Conservation (phyloP, 2,797 vertebrate genomes). For the Megalops cyprinoides region DNA sequence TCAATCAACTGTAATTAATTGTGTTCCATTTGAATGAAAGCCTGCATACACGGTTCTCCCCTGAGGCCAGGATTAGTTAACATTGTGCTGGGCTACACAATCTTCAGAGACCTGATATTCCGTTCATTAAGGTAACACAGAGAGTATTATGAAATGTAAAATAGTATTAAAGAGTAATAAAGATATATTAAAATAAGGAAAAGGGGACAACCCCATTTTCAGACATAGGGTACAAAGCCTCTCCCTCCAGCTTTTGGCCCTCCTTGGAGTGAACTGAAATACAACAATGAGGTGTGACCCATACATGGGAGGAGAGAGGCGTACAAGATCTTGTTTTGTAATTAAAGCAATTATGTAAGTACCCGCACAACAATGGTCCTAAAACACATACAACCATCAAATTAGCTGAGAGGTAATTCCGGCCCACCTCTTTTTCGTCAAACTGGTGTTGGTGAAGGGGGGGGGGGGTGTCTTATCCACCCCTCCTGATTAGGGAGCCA, state of each 20-base stretch:
- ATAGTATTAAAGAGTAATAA: background rate
- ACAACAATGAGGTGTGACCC: background rate
- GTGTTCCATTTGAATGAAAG: background rate
- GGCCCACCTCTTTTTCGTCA: slow-evolving; percentile 40
- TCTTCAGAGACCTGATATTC: background rate
- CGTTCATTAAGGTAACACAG: too few relatives aligned
- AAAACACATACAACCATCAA: slow-evolving; percentile 65
- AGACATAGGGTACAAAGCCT: background rate
- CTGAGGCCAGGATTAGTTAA: background rate
- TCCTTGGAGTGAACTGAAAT: background rate
- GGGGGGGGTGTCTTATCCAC: slow-evolving; percentile 50
- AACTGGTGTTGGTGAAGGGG: slow-evolving; percentile 32
- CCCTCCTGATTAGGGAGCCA: slow-evolving; percentile 74
- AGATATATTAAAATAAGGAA: background rate
- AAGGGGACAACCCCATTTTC: background rate
- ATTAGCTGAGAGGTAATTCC: slow-evolving; percentile 57
- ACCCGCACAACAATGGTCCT: slow-evolving; percentile 68
- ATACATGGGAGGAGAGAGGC: slow-evolving; percentile 47
- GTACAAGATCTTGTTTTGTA: slow-evolving; percentile 62
- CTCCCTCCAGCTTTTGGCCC: background rate
- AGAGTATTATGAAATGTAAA: background rate
- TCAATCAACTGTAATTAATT: background rate
- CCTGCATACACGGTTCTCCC: background rate
- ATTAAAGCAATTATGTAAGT: slow-evolving; percentile 67
- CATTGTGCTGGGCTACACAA: too few relatives aligned